Percentiles rank a stretch among this genome's conserved stretches.
phyloP scores from a whole-genome alignment of 2,888 invertebrate genomes.

The Metacarcinus magister region DNA sequence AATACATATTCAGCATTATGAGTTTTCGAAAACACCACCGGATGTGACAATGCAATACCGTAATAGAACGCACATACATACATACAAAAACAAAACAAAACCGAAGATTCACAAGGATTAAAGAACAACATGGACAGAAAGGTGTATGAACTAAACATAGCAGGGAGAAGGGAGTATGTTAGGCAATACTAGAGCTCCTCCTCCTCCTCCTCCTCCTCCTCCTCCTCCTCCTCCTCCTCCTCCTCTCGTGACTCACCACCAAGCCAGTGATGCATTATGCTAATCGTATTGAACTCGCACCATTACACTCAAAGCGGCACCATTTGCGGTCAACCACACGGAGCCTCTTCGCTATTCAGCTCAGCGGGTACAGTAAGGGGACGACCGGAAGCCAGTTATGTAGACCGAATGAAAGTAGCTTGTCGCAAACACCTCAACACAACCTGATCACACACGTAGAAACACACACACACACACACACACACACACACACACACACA shows the following conservation, averaged over 20 bases:
- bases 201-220: not conserved
- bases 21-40: not conserved
- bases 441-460: not conserved
- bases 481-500: slow-evolving; percentile 52
- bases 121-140: not conserved
- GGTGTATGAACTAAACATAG: not conserved
- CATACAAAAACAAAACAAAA: no score
- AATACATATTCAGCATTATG: not conserved
- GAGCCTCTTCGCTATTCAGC: slow-evolving; percentile 16
- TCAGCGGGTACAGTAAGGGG: not conserved
- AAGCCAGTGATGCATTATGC: slow-evolving; percentile 42
- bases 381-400: not conserved
- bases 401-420: slow-evolving; percentile 19
- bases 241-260: slow-evolving; percentile 37
- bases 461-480: slow-evolving; percentile 53
- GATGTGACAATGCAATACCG: not conserved
- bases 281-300: slow-evolving; percentile 43
- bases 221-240: not conserved
- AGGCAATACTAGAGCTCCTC: not conserved
- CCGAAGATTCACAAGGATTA: not conserved
- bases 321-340: slow-evolving; percentile 53
- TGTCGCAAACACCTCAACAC: not conserved
- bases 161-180: not conserved
- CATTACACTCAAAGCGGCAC: slow-evolving; percentile 33
- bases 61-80: not conserved